A percentile compares a stretch with the other conserved stretches of the same genome.
Conservation (phyloP, 2,888 invertebrate genomes). For the Harpalus rufipes region DNA sequence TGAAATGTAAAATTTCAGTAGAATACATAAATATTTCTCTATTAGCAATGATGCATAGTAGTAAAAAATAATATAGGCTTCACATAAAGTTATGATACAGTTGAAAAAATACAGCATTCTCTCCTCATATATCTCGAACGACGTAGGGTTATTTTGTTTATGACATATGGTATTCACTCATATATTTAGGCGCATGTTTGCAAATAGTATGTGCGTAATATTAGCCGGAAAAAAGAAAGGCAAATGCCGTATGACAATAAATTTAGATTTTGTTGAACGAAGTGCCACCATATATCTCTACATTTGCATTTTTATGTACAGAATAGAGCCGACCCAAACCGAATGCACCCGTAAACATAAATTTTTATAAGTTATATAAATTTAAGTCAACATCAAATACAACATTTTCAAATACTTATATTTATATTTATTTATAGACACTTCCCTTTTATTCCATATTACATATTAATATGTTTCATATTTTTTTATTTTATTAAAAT, state of each 20-base stretch:
- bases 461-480: no score
- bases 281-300: slow-evolving; percentile 43
- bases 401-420: neutral
- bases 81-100: slow-evolving; percentile 34
- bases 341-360: slow-evolving; percentile 8
- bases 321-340: neutral
- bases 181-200: slow-evolving; percentile 39
- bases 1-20: neutral
- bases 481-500: no score
- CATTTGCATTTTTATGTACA: slow-evolving; percentile 54
- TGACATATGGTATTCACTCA: slow-evolving; percentile 45
- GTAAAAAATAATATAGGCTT: slow-evolving; percentile 42
- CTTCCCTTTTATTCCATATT: no score
- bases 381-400: neutral
- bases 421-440: neutral
- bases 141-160: slow-evolving; percentile 42
- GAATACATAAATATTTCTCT: neutral
- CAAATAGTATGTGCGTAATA: slow-evolving; percentile 54
- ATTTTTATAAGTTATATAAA: slow-evolving; percentile 44
- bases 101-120: slow-evolving; percentile 33
- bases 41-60: slow-evolving; percentile 15
- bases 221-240: slow-evolving; percentile 46
- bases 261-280: slow-evolving; percentile 53
- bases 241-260: slow-evolving; percentile 46
- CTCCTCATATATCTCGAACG: slow-evolving; percentile 36